A percentile compares a stretch with the other conserved stretches of the same genome.
These are phyloP conservation scores for Ditula angustiorana DNA, from an alignment of 2,888 invertebrate species.

Conservation along the genomic window DNA sequence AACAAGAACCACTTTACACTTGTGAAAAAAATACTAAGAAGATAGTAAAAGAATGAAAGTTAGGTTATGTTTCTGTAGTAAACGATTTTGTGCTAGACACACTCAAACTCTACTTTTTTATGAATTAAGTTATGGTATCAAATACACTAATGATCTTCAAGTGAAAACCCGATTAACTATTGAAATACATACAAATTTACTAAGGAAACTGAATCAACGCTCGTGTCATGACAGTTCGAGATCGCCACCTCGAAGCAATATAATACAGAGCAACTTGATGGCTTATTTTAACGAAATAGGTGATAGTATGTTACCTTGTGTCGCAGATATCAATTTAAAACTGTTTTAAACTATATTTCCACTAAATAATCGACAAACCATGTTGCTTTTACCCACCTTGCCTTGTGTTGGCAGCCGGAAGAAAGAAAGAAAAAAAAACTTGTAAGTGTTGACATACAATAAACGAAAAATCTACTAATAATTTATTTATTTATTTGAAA, in stretches of 20 bases:
- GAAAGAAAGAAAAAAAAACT: conserved; percentile 64
- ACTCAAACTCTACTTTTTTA: not conserved
- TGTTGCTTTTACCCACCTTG: conserved; percentile 79
- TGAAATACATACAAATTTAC: not conserved
- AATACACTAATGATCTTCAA: not conserved
- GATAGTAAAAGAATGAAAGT: conserved; percentile 43
- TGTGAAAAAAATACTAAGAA: not conserved
- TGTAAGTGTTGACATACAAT: conserved; percentile 45
- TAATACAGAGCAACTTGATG: not conserved
- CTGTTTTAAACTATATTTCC: conserved; percentile 44
- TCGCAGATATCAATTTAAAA: conserved; percentile 43
- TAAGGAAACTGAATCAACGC: not conserved
- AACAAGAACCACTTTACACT: too few relatives aligned
- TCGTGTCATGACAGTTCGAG: conserved; percentile 31
- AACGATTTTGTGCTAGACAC: not conserved
- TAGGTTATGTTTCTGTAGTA: conserved; percentile 48
- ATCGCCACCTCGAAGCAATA: not conserved
- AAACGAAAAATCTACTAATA: conserved; percentile 14
- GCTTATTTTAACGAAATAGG: not conserved
- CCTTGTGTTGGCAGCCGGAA: conserved; percentile 80
- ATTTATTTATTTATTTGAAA: not conserved
- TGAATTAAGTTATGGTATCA: not conserved
- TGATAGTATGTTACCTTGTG: conserved; percentile 51
- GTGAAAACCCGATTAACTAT: not conserved
- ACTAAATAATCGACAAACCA: conserved; percentile 62